Evolutionary conservation across 2,113 vertebrate genomes (phyloP).

Genomic region (Tyto alba): DNA sequence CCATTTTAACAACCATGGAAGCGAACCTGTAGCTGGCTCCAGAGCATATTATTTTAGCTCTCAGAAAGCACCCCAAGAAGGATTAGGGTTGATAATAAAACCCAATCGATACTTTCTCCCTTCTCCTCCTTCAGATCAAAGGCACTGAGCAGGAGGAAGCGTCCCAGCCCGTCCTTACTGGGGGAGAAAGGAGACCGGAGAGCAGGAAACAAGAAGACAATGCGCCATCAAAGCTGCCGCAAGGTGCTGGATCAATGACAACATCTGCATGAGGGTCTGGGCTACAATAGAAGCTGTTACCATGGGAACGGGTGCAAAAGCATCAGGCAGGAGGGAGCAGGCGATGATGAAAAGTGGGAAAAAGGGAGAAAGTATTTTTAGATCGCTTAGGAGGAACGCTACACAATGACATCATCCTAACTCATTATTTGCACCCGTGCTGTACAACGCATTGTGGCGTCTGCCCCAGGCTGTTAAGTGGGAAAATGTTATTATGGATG

Average conservation of each 20-base stretch:
- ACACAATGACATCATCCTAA: conserved; percentile 45
- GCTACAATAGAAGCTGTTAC: conserved; percentile 71
- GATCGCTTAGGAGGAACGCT: conserved; percentile 41
- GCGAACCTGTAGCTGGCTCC: neutral
- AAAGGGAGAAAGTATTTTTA: conserved; percentile 60
- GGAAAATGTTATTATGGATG: conserved; percentile 48
- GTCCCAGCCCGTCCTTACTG: neutral
- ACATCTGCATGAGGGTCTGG: conserved; percentile 66
- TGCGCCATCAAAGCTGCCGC: conserved; percentile 54
- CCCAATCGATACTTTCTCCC: neutral
- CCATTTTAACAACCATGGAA: neutral
- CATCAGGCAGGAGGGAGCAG: conserved; percentile 42
- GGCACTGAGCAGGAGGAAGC: neutral
- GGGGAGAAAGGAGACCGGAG: neutral
- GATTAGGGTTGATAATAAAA: conserved; percentile 15
- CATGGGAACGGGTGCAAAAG: conserved; percentile 71
- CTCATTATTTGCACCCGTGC: conserved; percentile 48
- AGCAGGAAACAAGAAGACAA: conserved; percentile 44
- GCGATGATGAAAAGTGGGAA: conserved; percentile 55
- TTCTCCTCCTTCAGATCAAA: neutral
- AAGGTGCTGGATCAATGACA: conserved; percentile 64
- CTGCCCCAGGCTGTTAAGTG: conserved; percentile 50
- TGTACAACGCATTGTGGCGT: conserved; percentile 19
- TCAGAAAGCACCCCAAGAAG: conserved; percentile 21
- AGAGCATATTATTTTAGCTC: neutral